Evolutionary conservation across 1,140 invertebrate genomes (phyloP).

Genomic region (Leucophenga varia): DNA sequence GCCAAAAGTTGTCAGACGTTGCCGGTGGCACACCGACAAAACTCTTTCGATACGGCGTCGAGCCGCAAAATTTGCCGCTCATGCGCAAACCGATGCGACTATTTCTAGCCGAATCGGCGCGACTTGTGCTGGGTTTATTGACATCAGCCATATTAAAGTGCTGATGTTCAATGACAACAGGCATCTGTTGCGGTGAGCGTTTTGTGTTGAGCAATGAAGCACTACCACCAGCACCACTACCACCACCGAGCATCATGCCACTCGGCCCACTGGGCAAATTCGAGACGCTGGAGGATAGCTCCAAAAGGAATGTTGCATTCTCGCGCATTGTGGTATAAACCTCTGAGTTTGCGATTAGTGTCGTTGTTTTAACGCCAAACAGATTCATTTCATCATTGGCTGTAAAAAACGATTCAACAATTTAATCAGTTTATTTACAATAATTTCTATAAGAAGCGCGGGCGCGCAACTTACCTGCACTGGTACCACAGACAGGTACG

Average conservation of each 20-base stretch:
- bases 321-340: conserved; percentile 71
- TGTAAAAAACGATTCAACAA: conserved; percentile 9
- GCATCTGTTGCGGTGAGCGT: conserved; percentile 62
- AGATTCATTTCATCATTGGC: conserved; percentile 45
- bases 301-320: conserved; percentile 92
- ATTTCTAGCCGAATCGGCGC: conserved; percentile 35
- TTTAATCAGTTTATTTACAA: background rate
- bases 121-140: conserved; percentile 46
- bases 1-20: conserved; percentile 58
- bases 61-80: conserved; percentile 35
- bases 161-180: conserved; percentile 65
- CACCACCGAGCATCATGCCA: background rate
- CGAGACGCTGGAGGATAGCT: conserved; percentile 61
- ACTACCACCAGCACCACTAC: background rate
- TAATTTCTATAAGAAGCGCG: background rate
- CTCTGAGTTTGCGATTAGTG: conserved; percentile 50
- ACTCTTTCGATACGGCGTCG: conserved; percentile 39
- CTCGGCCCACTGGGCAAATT: conserved; percentile 5
- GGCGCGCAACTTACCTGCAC: conserved; percentile 14
- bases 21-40: conserved; percentile 46
- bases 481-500: conserved; percentile 19
- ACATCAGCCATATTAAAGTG: conserved; percentile 35
- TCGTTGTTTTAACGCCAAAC: conserved; percentile 47
- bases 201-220: conserved; percentile 8
- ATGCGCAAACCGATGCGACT: conserved; percentile 41